Base-by-base conservation (phyloP, 1,140 invertebrate genomes). In the Drosophila jambulina region DNA sequence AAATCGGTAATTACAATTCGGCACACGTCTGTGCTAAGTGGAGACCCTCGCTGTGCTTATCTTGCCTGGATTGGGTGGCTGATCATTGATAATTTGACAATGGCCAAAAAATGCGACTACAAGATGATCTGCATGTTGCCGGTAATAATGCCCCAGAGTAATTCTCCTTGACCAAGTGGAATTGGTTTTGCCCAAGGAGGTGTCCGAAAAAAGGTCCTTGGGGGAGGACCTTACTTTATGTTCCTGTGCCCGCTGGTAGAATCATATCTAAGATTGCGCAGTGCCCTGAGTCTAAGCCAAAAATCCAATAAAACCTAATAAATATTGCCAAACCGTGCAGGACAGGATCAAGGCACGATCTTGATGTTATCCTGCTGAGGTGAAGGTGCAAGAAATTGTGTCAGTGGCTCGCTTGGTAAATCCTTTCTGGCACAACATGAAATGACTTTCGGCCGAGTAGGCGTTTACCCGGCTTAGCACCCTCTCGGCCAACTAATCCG, bases 281-380 rank as follows among this genome's bases (percentile, higher is more conserved):
- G 53, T 29, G 65, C 56, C 23, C 12, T 43, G 34, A 36, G 49
- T 60, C 53, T 91, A 90, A 91, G 76, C 88, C 72, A 72, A 62
- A 91, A 91, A 91, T 91, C 90, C 84, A 90, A 91, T 87, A 91
- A 82, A 87, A 70, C 69, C 69, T n/a, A 81, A 91, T 90, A 86
- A 91, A 91, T 90, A 90, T 91, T 91, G 79, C 70, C 79, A 80
- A 82, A 74, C 75, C 82, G 75, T 74, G 36, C 56, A 51, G 40
- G 54, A 19, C 46, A 38, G 78, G 82, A 80, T 85, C 65, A 77
- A 40, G 56, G 69, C 60, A 69, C 57, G 65, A 46, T 72, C 27
- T 60, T 29, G 42, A 63, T 51, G 25, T 79, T 56, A 19, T 32
- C 42, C 49, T 29, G 29, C 25, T 29, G 51, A 29, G 17, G 58